phyloP scores from a whole-genome alignment of 2,113 vertebrate species.

The Lagopus leucura region DNA sequence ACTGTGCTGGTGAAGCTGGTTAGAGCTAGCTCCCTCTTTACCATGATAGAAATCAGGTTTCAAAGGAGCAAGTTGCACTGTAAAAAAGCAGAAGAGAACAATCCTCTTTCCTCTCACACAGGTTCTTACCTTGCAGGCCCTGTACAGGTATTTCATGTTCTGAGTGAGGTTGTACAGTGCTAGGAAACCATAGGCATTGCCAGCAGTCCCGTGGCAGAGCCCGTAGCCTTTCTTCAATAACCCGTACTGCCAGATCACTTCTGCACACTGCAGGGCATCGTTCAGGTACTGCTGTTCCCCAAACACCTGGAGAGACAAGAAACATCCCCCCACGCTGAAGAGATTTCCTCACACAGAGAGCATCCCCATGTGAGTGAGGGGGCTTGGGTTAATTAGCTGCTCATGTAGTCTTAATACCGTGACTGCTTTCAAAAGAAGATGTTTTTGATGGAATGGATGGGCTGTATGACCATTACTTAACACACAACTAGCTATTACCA shows the following conservation, averaged over 20 bases:
- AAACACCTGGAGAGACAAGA: conserved; percentile 81
- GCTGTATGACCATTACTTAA: not conserved
- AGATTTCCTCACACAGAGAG: not conserved
- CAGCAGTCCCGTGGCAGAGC: conserved; percentile 91
- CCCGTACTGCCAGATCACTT: conserved; percentile 90
- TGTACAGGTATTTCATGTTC: conserved; percentile 89
- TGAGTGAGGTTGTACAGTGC: conserved; percentile 88
- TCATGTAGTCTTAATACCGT: not conserved
- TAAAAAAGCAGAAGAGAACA: not conserved
- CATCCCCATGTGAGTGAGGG: not conserved
- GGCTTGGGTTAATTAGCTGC: not conserved
- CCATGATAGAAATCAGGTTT: not conserved
- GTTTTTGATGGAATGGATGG: not conserved
- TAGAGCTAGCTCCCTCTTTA: not conserved
- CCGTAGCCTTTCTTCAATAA: conserved; percentile 95
- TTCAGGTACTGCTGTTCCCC: conserved; percentile 85
- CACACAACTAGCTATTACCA: not conserved
- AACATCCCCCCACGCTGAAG: not conserved
- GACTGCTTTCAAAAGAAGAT: not conserved
- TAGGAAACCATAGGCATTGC: conserved; percentile 93
- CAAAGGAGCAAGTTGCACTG: not conserved
- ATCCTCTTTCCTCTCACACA: not conserved
- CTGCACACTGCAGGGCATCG: conserved; percentile 87
- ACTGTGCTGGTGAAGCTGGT: not conserved
- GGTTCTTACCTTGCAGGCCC: conserved; percentile 91